A percentile compares a stretch with the other conserved stretches of the same genome.
These are phyloP conservation scores for Galerucella calmariensis DNA, from an alignment of 2,888 invertebrate species.

Conservation along the genomic window DNA sequence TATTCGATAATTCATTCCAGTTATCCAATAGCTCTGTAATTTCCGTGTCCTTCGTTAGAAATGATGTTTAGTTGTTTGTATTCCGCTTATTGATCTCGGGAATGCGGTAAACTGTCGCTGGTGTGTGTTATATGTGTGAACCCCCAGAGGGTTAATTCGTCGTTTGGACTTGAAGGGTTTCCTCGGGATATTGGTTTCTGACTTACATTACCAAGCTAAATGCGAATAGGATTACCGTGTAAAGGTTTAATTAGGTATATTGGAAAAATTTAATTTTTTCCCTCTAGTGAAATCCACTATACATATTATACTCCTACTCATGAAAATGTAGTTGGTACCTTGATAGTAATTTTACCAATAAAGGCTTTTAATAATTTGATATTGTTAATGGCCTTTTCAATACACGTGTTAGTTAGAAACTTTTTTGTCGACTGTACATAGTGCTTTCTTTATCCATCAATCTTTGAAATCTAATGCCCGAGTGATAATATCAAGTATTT, in stretches of 20 bases:
- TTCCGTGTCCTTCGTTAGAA: slow-evolving; percentile 53
- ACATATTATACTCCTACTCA: no score
- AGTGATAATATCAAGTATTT: no score
- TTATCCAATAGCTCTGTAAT: slow-evolving; percentile 40
- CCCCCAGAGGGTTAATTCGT: slow-evolving; percentile 30
- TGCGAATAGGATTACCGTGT: neutral
- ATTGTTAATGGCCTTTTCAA: no score
- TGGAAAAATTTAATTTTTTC: neutral
- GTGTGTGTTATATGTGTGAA: slow-evolving; percentile 22
- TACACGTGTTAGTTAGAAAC: no score
- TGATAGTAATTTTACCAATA: no score
- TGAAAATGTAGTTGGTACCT: no score
- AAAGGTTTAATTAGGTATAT: slow-evolving; percentile 2
- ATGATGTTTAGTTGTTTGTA: slow-evolving; percentile 55
- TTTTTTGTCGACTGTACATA: no score
- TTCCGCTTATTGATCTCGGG: slow-evolving; percentile 32
- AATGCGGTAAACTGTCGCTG: slow-evolving; percentile 6
- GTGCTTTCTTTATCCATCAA: no score
- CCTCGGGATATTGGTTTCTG: slow-evolving; percentile 43
- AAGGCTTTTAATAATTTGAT: no score
- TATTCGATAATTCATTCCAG: neutral
- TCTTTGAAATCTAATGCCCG: no score
- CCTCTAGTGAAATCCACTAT: neutral
- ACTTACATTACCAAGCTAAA: slow-evolving; percentile 14
- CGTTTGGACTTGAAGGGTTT: slow-evolving; percentile 27